Evolutionary conservation across 2,888 invertebrate species (phyloP).

Genomic region (Ellobium chinense): DNA sequence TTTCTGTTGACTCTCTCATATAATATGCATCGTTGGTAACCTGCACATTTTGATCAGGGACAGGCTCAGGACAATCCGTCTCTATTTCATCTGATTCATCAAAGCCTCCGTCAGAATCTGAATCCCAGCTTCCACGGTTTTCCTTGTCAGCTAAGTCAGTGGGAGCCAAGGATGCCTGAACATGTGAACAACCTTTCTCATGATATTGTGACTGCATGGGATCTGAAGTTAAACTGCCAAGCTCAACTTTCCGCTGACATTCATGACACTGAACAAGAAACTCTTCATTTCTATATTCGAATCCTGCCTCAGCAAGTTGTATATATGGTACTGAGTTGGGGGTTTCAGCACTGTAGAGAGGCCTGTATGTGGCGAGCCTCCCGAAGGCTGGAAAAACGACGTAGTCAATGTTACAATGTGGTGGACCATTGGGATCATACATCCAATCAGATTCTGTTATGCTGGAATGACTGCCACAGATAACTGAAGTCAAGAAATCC

Average conservation of each 20-base stretch:
- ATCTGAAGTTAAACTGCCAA: not conserved
- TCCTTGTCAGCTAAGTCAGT: too few species aligned
- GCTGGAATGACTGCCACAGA: too few species aligned
- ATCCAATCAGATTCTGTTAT: not conserved
- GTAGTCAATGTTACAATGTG: not conserved
- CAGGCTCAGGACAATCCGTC: too few species aligned
- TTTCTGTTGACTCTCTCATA: too few species aligned
- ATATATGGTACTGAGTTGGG: not conserved
- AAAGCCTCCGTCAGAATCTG: too few species aligned
- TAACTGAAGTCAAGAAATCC: too few species aligned
- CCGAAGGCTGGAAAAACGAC: not conserved
- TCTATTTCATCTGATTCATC: too few species aligned
- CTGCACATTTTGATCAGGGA: too few species aligned
- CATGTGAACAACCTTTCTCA: not conserved
- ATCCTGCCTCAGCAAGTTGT: constrained; percentile 17
- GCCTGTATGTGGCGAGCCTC: not conserved
- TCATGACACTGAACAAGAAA: not conserved
- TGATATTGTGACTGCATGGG: not conserved
- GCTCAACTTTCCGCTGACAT: not conserved
- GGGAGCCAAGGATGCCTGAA: too few species aligned
- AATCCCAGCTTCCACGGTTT: too few species aligned
- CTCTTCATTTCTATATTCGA: constrained; percentile 1
- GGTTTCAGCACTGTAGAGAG: not conserved
- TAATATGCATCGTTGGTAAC: too few species aligned
- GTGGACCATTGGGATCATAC: not conserved